A percentile compares a stretch with the other conserved stretches of the same genome.
phyloP scores from a whole-genome alignment of 2,888 invertebrate species.

The Microctonus aethiopoides region DNA sequence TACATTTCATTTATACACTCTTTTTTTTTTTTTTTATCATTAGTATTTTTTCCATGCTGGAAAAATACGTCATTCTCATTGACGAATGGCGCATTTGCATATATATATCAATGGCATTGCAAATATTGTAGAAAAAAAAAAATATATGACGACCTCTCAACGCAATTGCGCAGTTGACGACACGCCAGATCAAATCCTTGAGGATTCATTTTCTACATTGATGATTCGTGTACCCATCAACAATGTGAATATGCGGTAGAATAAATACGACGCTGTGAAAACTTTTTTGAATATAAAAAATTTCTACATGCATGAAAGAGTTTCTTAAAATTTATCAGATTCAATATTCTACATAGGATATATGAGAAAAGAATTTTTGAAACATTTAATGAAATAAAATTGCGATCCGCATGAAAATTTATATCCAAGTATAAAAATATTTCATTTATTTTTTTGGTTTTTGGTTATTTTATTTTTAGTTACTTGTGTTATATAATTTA shows the following conservation, averaged over 20 bases:
- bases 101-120: conserved; percentile 16
- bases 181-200: conserved; percentile 19
- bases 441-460: neutral
- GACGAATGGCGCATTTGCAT: conserved; percentile 24
- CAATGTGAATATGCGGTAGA: neutral
- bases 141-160: neutral
- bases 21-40: neutral
- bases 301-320: too few species aligned
- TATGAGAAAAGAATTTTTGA: neutral
- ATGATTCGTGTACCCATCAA: neutral
- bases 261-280: neutral
- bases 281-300: too few species aligned
- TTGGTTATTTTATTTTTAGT: neutral
- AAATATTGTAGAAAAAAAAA: too few species aligned
- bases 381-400: neutral
- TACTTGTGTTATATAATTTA: neutral
- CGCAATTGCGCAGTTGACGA: neutral
- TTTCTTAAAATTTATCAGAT: too few species aligned
- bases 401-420: too few species aligned
- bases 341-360: too few species aligned
- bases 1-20: neutral
- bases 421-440: neutral
- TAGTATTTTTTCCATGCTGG: neutral
- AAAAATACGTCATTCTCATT: conserved; percentile 4
- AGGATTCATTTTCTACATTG: conserved; percentile 17